Evolutionary conservation across 2,888 invertebrate species (phyloP).

Genomic region (Epirrhoe tristata): DNA sequence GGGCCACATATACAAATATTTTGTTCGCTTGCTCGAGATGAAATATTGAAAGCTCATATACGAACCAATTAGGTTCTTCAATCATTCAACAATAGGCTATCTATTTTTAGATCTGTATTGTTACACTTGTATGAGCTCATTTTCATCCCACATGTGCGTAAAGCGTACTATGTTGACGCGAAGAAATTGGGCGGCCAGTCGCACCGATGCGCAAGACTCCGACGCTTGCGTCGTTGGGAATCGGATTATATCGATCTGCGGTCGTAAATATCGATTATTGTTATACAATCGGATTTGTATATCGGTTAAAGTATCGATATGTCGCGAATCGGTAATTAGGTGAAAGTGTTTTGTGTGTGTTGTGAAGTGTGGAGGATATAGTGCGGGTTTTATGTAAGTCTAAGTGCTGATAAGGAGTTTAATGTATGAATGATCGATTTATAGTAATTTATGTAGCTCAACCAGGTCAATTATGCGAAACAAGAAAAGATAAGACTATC

Average conservation of each 20-base stretch:
- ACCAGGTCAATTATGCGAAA: slow-evolving; percentile 11
- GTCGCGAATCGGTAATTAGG: slow-evolving; percentile 38
- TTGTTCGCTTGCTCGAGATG: not conserved
- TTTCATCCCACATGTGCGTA: slow-evolving; percentile 55
- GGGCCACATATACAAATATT: too few relatives aligned
- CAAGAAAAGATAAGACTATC: not conserved
- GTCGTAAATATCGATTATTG: slow-evolving; percentile 37
- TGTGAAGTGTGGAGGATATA: slow-evolving; percentile 32
- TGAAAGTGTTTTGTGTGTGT: slow-evolving; percentile 43
- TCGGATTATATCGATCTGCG: slow-evolving; percentile 34
- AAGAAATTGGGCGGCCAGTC: slow-evolving; percentile 75
- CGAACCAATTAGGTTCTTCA: slow-evolving; percentile 33
- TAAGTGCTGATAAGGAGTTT: slow-evolving; percentile 20
- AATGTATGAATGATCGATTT: slow-evolving; percentile 16
- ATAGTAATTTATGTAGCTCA: slow-evolving; percentile 6
- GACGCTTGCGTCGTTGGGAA: slow-evolving; percentile 61
- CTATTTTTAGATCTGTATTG: slow-evolving; percentile 52
- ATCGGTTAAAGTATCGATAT: slow-evolving; percentile 35
- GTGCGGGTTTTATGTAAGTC: slow-evolving; percentile 37
- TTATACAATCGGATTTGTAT: slow-evolving; percentile 29
- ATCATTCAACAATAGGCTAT: slow-evolving; percentile 45
- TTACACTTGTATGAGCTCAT: slow-evolving; percentile 46
- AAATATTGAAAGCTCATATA: slow-evolving; percentile 3
- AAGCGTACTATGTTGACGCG: slow-evolving; percentile 55
- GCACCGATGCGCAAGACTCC: slow-evolving; percentile 66